Percentiles rank a stretch among this genome's conserved stretches.
Evolutionary conservation across 2,797 vertebrate species (phyloP).

Genomic region (Hypotaenidia okinawae): DNA sequence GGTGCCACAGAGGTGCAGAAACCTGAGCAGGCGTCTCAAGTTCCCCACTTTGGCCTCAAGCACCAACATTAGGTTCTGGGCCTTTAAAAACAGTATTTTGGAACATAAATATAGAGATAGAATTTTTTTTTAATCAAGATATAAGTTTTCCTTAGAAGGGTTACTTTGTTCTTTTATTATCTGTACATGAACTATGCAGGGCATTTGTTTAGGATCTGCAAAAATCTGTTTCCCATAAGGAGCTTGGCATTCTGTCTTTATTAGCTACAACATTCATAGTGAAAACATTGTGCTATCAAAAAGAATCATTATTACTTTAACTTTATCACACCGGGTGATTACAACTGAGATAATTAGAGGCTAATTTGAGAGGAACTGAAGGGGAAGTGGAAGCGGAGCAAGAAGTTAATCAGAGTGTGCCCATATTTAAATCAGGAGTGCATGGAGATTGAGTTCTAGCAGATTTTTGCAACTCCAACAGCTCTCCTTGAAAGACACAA

Average conservation of each 20-base stretch:
- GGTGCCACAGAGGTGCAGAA: background rate
- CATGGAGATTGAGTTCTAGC: background rate
- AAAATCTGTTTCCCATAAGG: constrained; percentile 72
- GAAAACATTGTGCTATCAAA: constrained; percentile 59
- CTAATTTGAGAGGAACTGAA: constrained; percentile 30
- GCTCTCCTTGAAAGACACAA: background rate
- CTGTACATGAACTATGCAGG: constrained; percentile 45
- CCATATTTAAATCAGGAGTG: background rate
- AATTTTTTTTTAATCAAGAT: constrained; percentile 5
- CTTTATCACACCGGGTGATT: constrained; percentile 57
- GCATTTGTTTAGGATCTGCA: constrained; percentile 46
- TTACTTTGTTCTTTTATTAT: constrained; percentile 62
- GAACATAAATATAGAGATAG: constrained; percentile 20
- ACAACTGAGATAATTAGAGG: constrained; percentile 51
- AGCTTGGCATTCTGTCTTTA: constrained; percentile 58
- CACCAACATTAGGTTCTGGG: background rate
- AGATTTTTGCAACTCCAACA: background rate
- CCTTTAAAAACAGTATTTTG: constrained; percentile 10
- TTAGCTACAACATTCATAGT: constrained; percentile 50
- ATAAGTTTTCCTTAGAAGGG: constrained; percentile 29
- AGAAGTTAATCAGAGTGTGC: background rate
- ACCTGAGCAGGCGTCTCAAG: background rate
- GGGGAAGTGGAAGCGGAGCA: background rate
- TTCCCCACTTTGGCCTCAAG: background rate
- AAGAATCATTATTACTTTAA: constrained; percentile 57